Evolutionary conservation across 1,140 invertebrate species (phyloP).

Genomic region (Solen grandis): DNA sequence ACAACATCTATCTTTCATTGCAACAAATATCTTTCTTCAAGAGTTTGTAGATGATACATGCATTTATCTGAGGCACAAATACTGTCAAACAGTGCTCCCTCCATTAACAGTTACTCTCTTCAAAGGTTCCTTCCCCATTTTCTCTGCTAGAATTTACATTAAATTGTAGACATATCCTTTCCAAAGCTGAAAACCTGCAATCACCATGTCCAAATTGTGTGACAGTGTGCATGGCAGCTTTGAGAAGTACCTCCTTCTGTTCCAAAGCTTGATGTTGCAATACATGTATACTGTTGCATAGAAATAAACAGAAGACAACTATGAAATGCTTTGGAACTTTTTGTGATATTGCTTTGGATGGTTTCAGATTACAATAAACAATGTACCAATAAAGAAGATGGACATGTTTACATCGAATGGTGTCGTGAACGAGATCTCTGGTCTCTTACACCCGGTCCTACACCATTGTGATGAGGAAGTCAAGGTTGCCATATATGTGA

Average conservation of each 20-base stretch:
- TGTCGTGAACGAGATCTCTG: slow-evolving; percentile 41
- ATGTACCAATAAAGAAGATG: slow-evolving; percentile 11
- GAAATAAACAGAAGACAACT: not conserved
- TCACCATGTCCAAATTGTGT: not conserved
- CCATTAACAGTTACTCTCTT: too few species aligned
- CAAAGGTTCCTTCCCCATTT: too few species aligned
- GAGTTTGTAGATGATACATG: too few species aligned
- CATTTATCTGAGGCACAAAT: too few species aligned
- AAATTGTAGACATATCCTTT: too few species aligned
- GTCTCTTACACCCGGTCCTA: slow-evolving; percentile 40
- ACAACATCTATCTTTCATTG: not conserved
- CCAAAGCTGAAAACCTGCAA: too few species aligned
- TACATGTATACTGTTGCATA: not conserved
- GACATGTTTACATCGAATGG: slow-evolving; percentile 53
- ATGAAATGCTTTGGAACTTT: not conserved
- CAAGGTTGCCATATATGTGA: slow-evolving; percentile 11
- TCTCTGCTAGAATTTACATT: too few species aligned
- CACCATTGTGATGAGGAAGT: slow-evolving; percentile 37
- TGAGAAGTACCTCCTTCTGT: not conserved
- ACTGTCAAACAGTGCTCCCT: too few species aligned
- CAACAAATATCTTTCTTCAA: too few species aligned
- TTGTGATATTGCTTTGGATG: not conserved
- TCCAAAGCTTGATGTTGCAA: not conserved
- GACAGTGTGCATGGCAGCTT: not conserved
- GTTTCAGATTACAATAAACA: slow-evolving; percentile 24